Base-by-base conservation (phyloP, 2,888 invertebrate species). In the Alitta virens region DNA sequence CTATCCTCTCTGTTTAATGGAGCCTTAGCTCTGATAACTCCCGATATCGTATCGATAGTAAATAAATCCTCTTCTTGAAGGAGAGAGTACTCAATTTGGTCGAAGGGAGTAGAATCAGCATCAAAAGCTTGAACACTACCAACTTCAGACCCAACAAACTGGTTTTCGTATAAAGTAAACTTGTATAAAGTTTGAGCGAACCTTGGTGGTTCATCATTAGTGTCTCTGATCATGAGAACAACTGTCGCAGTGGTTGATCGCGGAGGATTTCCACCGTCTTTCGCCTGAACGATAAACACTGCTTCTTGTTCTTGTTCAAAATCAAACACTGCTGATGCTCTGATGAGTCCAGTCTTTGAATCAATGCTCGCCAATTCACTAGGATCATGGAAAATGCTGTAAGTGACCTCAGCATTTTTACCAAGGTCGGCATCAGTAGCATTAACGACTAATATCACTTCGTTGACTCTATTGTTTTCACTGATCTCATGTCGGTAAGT, bases 131-230 rank as follows among this genome's bases (percentile, higher is more conserved):
- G 25, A 12, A 64, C 54, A n/a, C 24, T 23, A 27, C 64, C 64
- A 14, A 64, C 62, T 57, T 62, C 64, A 23, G 58, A 56, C 9
- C 62, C 58, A 9, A 52, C 43, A 12, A 59, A 50, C 40, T 64
- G 62, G 40, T 64, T 64, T 38, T 64, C 64, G 7, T 33, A 26
- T 3, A 64, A 58, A 27, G 25, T 56, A 52, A 64, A 64, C 16
- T 43, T 23, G 56, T 62, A 64, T 25, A 25, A 5, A 25, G 23
- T 18, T 40, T 46, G 21, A 2, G 38, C 16, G 38, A 64, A 64
- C 5, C 25, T 21, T 21, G 62, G 62, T 3, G 42, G 52, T 26
- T 64, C 64, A 40, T 64, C 64, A 27, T 64, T 58, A 16, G 25
- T 52, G 56, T 60, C 60, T 9, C n/a, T 43, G 40, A 60, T 60